phyloP scores from a whole-genome alignment of 2,113 vertebrate genomes.

The Sapajus apella region DNA sequence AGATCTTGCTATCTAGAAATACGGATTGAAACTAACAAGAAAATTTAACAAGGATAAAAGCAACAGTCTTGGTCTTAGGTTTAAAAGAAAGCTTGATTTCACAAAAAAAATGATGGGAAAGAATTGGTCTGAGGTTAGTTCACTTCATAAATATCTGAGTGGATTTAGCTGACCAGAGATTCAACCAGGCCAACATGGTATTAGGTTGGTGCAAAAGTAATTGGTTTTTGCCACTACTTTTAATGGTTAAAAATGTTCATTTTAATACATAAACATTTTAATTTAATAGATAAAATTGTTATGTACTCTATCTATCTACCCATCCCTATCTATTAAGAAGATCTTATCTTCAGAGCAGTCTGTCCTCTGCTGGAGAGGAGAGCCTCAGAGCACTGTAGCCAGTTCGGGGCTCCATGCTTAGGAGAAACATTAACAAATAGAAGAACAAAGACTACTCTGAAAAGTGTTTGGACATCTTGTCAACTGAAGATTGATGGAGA shows the following conservation, averaged over 20 bases:
- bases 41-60: neutral
- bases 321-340: neutral
- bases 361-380: neutral
- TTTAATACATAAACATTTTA: neutral
- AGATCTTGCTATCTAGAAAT: slow-evolving; percentile 20
- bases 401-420: neutral
- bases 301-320: neutral
- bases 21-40: neutral
- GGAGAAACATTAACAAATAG: neutral
- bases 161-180: neutral
- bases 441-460: neutral
- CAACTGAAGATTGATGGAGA: neutral
- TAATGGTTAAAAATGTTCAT: neutral
- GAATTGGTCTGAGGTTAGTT: neutral
- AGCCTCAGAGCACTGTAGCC: neutral
- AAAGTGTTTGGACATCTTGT: neutral
- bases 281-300: neutral
- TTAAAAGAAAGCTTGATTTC: slow-evolving; percentile 27
- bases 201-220: too few relatives aligned
- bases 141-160: neutral
- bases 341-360: neutral
- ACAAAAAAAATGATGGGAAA: neutral
- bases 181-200: neutral
- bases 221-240: too few relatives aligned
- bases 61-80: neutral